Evolutionary conservation across 2,113 vertebrate species (phyloP), one percentile per base, ranked within the genome.

Genomic region (Desmodus rotundus): DNA sequence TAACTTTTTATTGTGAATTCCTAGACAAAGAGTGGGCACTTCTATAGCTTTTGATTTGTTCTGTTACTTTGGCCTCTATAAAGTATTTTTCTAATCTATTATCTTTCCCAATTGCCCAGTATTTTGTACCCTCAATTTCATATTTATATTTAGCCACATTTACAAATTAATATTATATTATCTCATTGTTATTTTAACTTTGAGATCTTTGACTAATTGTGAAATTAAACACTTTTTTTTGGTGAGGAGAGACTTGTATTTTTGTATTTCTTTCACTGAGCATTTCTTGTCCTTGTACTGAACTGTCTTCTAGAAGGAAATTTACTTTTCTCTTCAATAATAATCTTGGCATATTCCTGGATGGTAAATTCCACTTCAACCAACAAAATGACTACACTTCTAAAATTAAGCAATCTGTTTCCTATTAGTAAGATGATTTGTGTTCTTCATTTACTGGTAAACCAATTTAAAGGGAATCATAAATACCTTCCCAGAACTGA

Each of bases 371-470:
- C 22, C 26, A 41, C 36, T 78, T 89, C 72, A 92, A 82, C 22
- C 54, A 89, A 65, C 33, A 73, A 43, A 86, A 41, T 76, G 41
- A 77, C 47, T 88, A 14, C 36, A 20, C 14, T 38, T 95, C 61
- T 92, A 82, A 88, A 94, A 68, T 65, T 76, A 93, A 58, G 13
- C 3, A 33, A 47, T 76, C 38, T n/a, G 2, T 87, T 89, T 92
- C 28, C 56, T 76, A 8, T 19, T 78, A 68, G 50, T 67, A 56
- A 90, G 24, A 76, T 70, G 41, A 92, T 14, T 68, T 94, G 28
- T 91, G 13, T 76, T 87, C 94, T 84, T 36, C 67, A 88, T 74
- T 85, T 89, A 76, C 82, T 33, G 13, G 28, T 84, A 96, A 87
- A 67, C 17, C 63, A 22, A 36, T 65, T 96, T 10, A 82, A 87